Evolutionary conservation across 2,888 invertebrate genomes (phyloP).

Genomic region (Galeruca laticollis): DNA sequence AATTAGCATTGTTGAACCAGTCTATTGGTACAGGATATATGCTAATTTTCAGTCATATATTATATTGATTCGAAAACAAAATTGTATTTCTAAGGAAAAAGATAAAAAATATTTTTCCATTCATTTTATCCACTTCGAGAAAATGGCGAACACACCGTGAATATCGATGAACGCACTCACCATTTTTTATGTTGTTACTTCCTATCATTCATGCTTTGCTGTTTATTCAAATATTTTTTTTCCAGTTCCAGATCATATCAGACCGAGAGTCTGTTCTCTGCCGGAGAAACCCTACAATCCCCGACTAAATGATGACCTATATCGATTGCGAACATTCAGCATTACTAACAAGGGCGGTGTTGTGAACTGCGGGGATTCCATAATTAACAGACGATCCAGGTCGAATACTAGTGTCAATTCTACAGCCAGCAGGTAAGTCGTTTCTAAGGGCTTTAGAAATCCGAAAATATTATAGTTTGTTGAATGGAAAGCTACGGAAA

Average conservation of each 20-base stretch:
- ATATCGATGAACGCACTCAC: not conserved
- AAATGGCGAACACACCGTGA: no score
- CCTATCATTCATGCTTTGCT: not conserved
- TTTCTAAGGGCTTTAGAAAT: not conserved
- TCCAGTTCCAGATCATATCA: slow-evolving; percentile 84
- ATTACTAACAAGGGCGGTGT: slow-evolving; percentile 90
- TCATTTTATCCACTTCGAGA: no score
- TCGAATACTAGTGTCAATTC: slow-evolving; percentile 92
- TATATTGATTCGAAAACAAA: no score
- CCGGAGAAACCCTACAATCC: slow-evolving; percentile 91
- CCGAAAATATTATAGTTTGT: no score
- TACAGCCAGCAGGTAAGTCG: slow-evolving; percentile 80
- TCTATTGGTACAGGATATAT: no score
- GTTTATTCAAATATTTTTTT: not conserved
- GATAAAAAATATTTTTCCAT: no score
- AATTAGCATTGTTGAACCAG: no score
- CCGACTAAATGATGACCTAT: slow-evolving; percentile 84
- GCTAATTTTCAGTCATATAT: no score
- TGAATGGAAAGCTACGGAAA: no score
- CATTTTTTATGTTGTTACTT: not conserved
- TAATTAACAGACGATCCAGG: slow-evolving; percentile 85
- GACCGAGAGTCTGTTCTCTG: slow-evolving; percentile 86
- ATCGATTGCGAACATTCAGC: slow-evolving; percentile 86
- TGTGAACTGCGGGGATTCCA: slow-evolving; percentile 91
- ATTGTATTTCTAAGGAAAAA: no score